These are phyloP conservation scores for Xiphias gladius DNA, from an alignment of 2,113 vertebrate genomes.

Conservation along the genomic window DNA sequence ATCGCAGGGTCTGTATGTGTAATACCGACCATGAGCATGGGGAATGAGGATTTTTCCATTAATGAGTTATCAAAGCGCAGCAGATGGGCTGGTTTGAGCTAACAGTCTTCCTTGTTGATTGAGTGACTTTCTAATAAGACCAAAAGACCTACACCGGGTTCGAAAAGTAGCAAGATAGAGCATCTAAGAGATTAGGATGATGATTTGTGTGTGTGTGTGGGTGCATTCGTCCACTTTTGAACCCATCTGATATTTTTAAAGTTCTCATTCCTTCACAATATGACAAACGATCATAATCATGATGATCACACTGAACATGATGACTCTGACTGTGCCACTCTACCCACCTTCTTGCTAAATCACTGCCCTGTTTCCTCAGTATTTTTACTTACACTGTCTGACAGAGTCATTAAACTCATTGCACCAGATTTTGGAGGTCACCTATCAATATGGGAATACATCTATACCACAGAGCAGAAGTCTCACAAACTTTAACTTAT, in stretches of 20 bases:
- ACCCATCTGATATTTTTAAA: slow-evolving; percentile 54
- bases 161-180: slow-evolving; percentile 64
- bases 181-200: slow-evolving; percentile 58
- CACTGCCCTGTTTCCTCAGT: slow-evolving; percentile 17
- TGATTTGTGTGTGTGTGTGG: slow-evolving; percentile 19
- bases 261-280: slow-evolving; percentile 61
- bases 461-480: slow-evolving; percentile 60
- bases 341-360: slow-evolving; percentile 38
- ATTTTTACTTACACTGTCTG: slow-evolving; percentile 4
- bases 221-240: slow-evolving; percentile 41
- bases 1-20: slow-evolving; percentile 70
- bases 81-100: slow-evolving; percentile 82
- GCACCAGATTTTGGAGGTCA: slow-evolving; percentile 57
- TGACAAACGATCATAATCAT: slow-evolving; percentile 44
- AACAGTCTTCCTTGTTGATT: slow-evolving; percentile 80
- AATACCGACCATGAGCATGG: slow-evolving; percentile 81
- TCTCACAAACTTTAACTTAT: slow-evolving; percentile 69
- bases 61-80: slow-evolving; percentile 85
- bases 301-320: slow-evolving; percentile 38
- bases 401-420: slow-evolving; percentile 37
- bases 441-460: slow-evolving; percentile 58
- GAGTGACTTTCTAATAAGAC: slow-evolving; percentile 80
- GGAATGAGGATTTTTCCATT: slow-evolving; percentile 78
- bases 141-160: slow-evolving; percentile 69
- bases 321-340: not conserved